phyloP scores from a whole-genome alignment of 1,140 invertebrate species.

The Pissodes strobi region DNA sequence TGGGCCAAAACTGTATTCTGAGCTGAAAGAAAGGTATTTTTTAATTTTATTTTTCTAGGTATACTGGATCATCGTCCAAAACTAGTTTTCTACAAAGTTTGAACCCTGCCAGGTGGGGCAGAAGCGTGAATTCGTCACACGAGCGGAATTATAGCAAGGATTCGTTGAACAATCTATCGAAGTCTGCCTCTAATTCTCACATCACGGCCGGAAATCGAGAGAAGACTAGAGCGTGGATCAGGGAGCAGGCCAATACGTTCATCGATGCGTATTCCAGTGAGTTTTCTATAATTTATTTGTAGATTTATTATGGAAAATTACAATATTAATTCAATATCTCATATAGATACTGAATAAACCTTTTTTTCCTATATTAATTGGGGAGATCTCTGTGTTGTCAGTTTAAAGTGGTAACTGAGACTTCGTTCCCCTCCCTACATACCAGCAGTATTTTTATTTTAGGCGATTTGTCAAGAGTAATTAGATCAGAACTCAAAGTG shows the following conservation, averaged over 20 bases:
- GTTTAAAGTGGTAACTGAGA: conserved; percentile 18
- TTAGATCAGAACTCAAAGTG: too few species aligned
- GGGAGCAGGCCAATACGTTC: conserved; percentile 68
- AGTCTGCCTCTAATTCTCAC: conserved; percentile 66
- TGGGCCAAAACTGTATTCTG: too few species aligned
- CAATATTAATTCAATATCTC: background rate
- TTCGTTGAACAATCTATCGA: conserved; percentile 60
- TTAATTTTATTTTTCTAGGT: too few species aligned
- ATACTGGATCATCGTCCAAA: conserved; percentile 64
- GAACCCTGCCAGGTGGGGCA: conserved; percentile 90
- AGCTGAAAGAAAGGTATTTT: too few species aligned
- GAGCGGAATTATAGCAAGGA: conserved; percentile 61
- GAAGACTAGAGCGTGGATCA: conserved; percentile 90
- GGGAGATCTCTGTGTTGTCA: conserved; percentile 22
- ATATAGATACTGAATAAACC: background rate
- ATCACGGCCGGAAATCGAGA: conserved; percentile 77
- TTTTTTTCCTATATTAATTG: conserved; percentile 5
- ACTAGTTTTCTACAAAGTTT: conserved; percentile 88
- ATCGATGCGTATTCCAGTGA: conserved; percentile 48
- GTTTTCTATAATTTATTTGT: conserved; percentile 1
- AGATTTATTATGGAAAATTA: conserved; percentile 14
- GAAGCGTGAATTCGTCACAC: conserved; percentile 59
- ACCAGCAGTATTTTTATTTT: too few species aligned
- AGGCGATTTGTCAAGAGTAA: too few species aligned
- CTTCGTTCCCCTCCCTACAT: conserved; percentile 26